These are phyloP conservation scores for Eospalax fontanierii DNA, from an alignment of 2,797 vertebrate species.

Conservation along the genomic window DNA sequence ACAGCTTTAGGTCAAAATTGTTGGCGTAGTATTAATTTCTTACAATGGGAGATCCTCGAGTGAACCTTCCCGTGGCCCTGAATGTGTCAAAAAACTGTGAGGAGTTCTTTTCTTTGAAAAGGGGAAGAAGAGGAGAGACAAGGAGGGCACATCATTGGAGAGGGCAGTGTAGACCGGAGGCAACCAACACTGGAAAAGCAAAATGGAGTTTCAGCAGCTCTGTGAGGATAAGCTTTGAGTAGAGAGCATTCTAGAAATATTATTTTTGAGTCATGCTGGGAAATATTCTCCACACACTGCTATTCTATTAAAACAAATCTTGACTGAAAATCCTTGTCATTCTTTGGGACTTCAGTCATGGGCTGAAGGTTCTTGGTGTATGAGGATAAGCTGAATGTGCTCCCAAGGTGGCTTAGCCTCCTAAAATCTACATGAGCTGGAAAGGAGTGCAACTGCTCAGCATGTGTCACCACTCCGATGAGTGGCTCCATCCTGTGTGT, in stretches of 20 bases:
- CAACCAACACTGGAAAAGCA: not conserved
- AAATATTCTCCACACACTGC: not conserved
- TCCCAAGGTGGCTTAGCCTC: not conserved
- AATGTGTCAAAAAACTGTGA: not conserved
- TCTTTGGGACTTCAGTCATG: not conserved
- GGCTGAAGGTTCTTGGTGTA: not conserved
- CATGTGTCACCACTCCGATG: not conserved
- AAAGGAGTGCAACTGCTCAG: not conserved
- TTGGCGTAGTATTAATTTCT: not conserved
- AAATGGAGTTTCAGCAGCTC: no score
- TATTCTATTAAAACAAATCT: not conserved
- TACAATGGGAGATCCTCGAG: not conserved
- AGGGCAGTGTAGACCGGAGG: not conserved
- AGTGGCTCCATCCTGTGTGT: accelerated
- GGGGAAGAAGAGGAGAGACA: not conserved
- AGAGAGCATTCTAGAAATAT: not conserved
- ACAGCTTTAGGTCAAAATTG: not conserved
- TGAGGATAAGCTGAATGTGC: not conserved
- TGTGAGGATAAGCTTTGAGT: not conserved
- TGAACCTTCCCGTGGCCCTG: not conserved
- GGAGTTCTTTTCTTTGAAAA: not conserved
- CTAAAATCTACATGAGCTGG: not conserved
- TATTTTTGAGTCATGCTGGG: not conserved
- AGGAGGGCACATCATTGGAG: no score
- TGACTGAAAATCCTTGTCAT: not conserved